These are phyloP conservation scores for Nyctereutes procyonoides DNA, from an alignment of 2,113 vertebrate species.

Conservation along the genomic window DNA sequence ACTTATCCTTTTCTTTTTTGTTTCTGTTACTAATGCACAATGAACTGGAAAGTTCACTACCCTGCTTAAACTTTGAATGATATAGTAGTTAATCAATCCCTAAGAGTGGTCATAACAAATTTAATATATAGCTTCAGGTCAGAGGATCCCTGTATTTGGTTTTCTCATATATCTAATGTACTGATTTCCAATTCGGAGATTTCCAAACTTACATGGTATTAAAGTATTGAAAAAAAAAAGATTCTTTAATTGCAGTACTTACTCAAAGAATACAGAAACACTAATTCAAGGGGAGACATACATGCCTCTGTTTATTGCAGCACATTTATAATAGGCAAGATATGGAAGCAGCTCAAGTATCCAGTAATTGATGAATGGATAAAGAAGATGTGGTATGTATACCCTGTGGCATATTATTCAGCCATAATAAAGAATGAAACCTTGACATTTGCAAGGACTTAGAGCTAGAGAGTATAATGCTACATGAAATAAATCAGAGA, in stretches of 20 bases:
- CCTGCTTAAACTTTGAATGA: not conserved
- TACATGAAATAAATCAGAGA: not conserved
- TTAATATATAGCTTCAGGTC: not conserved
- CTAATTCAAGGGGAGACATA: not conserved
- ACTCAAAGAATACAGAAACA: not conserved
- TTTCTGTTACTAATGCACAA: not conserved
- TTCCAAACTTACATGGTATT: not conserved
- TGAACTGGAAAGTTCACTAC: not conserved
- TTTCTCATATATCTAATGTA: not conserved
- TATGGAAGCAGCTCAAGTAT: not conserved
- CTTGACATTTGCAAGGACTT: not conserved
- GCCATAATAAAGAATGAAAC: not conserved
- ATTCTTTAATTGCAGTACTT: not conserved
- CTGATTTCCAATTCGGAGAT: not conserved
- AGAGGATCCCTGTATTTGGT: not conserved
- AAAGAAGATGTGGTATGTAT: not conserved
- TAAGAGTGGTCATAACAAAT: not conserved
- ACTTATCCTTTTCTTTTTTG: not conserved
- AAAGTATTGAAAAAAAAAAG: not conserved
- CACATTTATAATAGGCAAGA: not conserved
- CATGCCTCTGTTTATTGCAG: not conserved
- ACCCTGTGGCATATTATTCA: not conserved
- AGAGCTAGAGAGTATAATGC: not conserved
- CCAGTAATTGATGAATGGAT: not conserved
- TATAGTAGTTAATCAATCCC: not conserved